phyloP scores from a whole-genome alignment of 2,113 vertebrate species.

The Erpornis zantholeuca region DNA sequence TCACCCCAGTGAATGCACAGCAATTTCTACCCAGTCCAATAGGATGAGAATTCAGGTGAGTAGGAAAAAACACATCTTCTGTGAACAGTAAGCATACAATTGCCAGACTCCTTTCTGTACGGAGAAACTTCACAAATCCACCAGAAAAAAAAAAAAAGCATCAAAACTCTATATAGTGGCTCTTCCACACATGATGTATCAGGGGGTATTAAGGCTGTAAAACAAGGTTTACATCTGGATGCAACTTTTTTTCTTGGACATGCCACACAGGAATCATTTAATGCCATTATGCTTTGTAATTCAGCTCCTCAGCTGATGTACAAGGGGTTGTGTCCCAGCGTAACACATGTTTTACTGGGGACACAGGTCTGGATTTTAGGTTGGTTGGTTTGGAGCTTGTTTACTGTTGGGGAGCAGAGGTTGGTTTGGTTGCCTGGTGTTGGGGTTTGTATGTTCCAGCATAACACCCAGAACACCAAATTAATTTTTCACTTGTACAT shows the following conservation, averaged over 20 bases:
- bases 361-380: not conserved
- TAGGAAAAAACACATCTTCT: not conserved
- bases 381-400: not conserved
- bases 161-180: not conserved
- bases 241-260: not conserved
- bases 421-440: not conserved
- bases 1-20: accelerated
- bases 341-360: not conserved
- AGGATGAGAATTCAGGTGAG: not conserved
- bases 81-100: not conserved
- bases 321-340: accelerated
- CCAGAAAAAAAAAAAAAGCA: not conserved
- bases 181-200: not conserved
- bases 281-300: not conserved
- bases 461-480: not conserved
- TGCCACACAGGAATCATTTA: not conserved
- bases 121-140: not conserved
- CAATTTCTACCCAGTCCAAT: not conserved
- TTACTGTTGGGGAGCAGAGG: not conserved
- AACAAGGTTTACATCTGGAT: not conserved
- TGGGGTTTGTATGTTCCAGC: not conserved
- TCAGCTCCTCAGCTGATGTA: not conserved
- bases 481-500: not conserved
- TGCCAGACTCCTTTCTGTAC: not conserved
- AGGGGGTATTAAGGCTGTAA: not conserved